phyloP scores from a whole-genome alignment of 23 tunicate species.

The Phallusia fumigata region DNA sequence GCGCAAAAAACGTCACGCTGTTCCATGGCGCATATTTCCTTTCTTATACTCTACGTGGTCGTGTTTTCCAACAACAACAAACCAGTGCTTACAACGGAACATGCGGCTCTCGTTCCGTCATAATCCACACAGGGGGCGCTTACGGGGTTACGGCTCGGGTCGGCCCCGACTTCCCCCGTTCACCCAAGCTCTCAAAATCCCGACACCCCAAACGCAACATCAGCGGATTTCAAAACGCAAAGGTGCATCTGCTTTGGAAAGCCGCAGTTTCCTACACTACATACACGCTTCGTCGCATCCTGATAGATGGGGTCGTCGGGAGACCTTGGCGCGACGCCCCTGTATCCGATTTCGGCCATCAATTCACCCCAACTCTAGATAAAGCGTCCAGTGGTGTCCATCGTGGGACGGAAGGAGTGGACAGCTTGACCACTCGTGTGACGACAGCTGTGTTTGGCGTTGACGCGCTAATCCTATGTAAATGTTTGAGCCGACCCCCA shows the following conservation, averaged over 20 bases:
- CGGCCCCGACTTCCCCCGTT: slow-evolving; percentile 3
- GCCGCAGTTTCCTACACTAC: neutral
- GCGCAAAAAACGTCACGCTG: no score
- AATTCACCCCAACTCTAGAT: no score
- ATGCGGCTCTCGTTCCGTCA: neutral
- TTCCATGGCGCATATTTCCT: no score
- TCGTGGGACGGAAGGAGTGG: no score
- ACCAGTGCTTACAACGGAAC: no score
- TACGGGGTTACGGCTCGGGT: neutral
- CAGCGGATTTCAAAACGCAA: neutral
- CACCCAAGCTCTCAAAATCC: neutral
- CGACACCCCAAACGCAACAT: neutral
- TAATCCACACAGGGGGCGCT: neutral
- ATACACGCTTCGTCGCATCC: neutral
- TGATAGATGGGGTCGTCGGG: no score
- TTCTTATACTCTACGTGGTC: no score
- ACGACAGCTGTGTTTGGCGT: slow-evolving; percentile 13
- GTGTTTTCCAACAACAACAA: no score
- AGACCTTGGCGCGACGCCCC: no score
- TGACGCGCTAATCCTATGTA: slow-evolving; percentile 4
- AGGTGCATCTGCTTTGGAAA: neutral
- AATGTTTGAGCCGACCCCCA: neutral
- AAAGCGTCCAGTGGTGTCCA: no score
- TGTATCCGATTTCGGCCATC: no score
- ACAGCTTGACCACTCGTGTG: neutral